Conservation (phyloP, 2,113 vertebrate genomes). For the Paramormyrops kingsleyae region DNA sequence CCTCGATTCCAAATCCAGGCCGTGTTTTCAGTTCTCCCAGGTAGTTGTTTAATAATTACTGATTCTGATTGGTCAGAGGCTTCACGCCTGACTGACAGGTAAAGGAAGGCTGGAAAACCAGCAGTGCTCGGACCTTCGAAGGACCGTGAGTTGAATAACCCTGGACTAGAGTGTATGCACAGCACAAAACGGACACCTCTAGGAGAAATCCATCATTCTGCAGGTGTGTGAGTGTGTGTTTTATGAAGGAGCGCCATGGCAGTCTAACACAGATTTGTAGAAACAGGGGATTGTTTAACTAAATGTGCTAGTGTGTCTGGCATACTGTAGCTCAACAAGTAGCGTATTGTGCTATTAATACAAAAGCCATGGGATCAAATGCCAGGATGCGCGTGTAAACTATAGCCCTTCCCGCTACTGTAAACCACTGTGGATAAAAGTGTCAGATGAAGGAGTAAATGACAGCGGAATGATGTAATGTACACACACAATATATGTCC, state of each 20-base stretch:
- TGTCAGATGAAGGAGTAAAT: background rate
- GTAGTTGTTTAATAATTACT: no score
- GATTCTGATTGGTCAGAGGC: no score
- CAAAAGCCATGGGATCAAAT: background rate
- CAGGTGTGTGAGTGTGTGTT: slow-evolving; percentile 19
- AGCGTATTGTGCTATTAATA: background rate
- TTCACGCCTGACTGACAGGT: no score
- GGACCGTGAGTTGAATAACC: no score
- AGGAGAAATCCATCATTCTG: background rate
- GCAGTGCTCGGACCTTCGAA: no score
- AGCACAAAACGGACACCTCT: slow-evolving; percentile 2
- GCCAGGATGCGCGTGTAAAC: background rate
- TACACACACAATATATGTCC: background rate
- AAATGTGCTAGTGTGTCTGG: slow-evolving; percentile 15
- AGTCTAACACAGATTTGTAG: background rate
- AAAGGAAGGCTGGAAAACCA: no score
- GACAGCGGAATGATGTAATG: background rate
- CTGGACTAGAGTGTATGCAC: slow-evolving; percentile 42
- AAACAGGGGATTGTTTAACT: background rate
- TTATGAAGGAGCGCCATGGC: slow-evolving; percentile 1
- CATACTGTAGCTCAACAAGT: background rate
- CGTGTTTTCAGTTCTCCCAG: no score
- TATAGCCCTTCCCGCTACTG: background rate
- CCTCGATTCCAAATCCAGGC: no score
- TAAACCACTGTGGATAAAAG: background rate